Base-by-base conservation (phyloP, 1,140 invertebrate species). In the Mizuhopecten yessoensis region DNA sequence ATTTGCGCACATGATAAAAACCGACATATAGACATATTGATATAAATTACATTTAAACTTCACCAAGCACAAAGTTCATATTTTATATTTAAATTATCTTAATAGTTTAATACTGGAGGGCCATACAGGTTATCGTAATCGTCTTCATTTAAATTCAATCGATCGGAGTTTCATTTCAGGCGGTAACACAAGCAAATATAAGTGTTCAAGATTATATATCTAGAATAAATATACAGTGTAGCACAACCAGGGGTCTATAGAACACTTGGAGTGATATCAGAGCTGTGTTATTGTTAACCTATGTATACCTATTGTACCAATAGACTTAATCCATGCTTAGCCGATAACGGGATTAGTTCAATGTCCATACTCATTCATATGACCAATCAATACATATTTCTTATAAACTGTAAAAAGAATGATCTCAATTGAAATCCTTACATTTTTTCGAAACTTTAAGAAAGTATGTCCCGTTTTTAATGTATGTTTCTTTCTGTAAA, bases 1-100 rank as follows among this genome's bases (percentile, higher is more conserved):
- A 75, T 75, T 75, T 75, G 57, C 57, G 57, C 57, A 75, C 57
- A 75, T 75, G 57, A 75, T 75, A 75, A n/a, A 9, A n/a, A 75
- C 1, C 9, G 9, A 5, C 29, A 29, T 29, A 75, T 29, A 75
- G 57, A 75, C 57, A 75, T 75, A n/a, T n/a, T n/a, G 5, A 75
- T 75, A 75, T 29, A 75, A 29, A 75, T 75, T 29, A n/a, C 57
- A 75, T 75, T 75, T 75, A 75, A 75, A 75, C 57, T 75, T 75
- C 57, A 75, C 1, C 57, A 75, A 75, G 23, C 57, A 75, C 57
- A 29, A 17, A 29, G n/a, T 75, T 75, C n/a, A 45, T 45, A 45
- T 45, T 45, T 17, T 45, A 45, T 45, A 45, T 45, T 45, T 45
- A 17, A 45, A 45, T 45, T 29, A 75, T 75, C 23, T 75, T n/a